These are phyloP conservation scores for Dusona sp. DNA, from an alignment of 2,888 invertebrate genomes.

Conservation along the genomic window DNA sequence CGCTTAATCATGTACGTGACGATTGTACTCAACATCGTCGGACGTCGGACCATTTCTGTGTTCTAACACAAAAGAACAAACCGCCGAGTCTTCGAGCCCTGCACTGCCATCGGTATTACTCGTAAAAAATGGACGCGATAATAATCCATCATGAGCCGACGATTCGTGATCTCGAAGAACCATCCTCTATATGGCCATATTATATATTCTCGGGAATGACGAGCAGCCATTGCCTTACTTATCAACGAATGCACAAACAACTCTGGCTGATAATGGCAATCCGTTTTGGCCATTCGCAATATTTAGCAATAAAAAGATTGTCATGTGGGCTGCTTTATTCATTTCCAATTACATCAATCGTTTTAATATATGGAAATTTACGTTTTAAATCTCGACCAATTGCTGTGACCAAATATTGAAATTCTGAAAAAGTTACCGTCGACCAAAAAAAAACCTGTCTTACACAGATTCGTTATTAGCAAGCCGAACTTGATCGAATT, in stretches of 20 bases:
- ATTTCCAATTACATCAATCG: neutral
- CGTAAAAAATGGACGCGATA: slow-evolving; percentile 27
- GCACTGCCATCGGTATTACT: slow-evolving; percentile 3
- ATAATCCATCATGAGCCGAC: slow-evolving; percentile 40
- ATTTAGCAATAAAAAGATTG: neutral
- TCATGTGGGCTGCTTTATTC: neutral
- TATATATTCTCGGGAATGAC: neutral
- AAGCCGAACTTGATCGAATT: no score
- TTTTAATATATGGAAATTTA: neutral
- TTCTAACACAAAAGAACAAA: slow-evolving; percentile 32
- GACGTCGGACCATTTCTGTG: slow-evolving; percentile 8
- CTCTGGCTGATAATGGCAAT: neutral
- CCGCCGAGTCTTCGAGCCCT: slow-evolving; percentile 12
- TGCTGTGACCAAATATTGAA: neutral
- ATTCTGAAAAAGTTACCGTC: neutral
- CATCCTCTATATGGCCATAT: neutral
- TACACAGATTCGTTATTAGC: no score
- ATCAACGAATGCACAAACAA: slow-evolving; percentile 2
- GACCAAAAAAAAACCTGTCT: no score
- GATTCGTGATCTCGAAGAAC: slow-evolving; percentile 19
- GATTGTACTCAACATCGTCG: slow-evolving; percentile 26
- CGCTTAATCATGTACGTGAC: slow-evolving; percentile 12
- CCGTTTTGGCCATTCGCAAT: neutral
- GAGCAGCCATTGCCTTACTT: slow-evolving; percentile 18
- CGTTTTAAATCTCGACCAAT: neutral